These are phyloP conservation scores for Calephelis virginiensis DNA, from an alignment of 1,140 invertebrate genomes.

Conservation along the genomic window DNA sequence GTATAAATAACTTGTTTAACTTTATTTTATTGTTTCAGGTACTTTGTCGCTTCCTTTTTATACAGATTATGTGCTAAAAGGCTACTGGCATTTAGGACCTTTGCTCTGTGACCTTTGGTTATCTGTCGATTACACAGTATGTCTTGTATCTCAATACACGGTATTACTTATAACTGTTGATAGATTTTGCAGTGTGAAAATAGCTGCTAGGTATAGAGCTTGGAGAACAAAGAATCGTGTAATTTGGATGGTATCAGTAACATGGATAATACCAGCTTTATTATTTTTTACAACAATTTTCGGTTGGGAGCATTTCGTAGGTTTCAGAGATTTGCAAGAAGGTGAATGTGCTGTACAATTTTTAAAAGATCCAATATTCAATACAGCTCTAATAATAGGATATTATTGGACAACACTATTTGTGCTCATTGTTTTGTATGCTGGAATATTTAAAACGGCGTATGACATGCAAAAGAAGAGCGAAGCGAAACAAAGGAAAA, in stretches of 20 bases:
- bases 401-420: conserved; percentile 99
- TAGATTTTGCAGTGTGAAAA: conserved; percentile 99
- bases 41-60: conserved; percentile 97
- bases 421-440: conserved; percentile 96
- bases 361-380: conserved; percentile 98
- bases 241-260: conserved; percentile 96
- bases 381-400: conserved; percentile 97
- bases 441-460: conserved; percentile 98
- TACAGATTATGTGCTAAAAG: conserved; percentile 96
- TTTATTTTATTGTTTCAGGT: conserved; percentile 81
- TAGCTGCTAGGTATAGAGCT: conserved; percentile 96
- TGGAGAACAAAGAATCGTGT: conserved; percentile 97
- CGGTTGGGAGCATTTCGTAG: conserved; percentile 99
- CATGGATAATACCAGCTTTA: conserved; percentile 98
- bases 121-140: conserved; percentile 99
- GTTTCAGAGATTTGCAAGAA: conserved; percentile 90
- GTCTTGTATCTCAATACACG: conserved; percentile 99
- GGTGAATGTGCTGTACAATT: conserved; percentile 98
- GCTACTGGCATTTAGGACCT: conserved; percentile 97
- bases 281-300: conserved; percentile 99
- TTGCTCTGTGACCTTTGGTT: conserved; percentile 99
- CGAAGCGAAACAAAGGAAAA: conserved; percentile 95
- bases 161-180: conserved; percentile 99
- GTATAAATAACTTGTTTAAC: conserved; percentile 20
- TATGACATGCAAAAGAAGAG: conserved; percentile 99